Base-by-base conservation (phyloP, 2,797 vertebrate genomes). In the Trematomus bernacchii region DNA sequence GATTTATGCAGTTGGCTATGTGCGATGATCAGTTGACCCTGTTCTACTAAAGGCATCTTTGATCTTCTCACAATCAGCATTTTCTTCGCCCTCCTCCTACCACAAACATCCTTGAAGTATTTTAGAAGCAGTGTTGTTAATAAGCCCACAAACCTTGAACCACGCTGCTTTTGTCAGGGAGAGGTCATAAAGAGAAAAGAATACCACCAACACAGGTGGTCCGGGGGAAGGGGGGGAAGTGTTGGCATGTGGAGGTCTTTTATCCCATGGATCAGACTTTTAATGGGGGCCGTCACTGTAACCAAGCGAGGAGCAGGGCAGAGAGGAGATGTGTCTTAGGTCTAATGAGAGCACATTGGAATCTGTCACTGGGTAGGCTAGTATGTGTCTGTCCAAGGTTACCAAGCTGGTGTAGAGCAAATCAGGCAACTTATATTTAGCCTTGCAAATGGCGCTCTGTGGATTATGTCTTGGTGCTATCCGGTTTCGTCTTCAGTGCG, bases 341-440 rank as follows among this genome's bases (percentile, higher is more conserved):
- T 84, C 90, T 90, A 84, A 85, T 76, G 82, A 73, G 82, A 82
- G 82, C 77, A 51, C 80, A 74, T 43, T 83, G 84, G 82, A 78
- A 91, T 90, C 78, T 90, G 90, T 91, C 89, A 83, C 88, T 77
- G 81, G 73, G 79, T 60, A 79, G 73, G 82, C 76, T 80, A 63
- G 80, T 76, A 85, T 84, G 86, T 86, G 76, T 87, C 88, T 84
- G 74, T 79, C 83, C 91, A 94, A 93, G 92, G 94, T 94, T 94
- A 93, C 88, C 77, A 73, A 89, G 87, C 87, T 72, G 52, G 61
- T 74, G 84, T 92, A 86, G 83, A 91, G 89, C 91, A 91, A 92
- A 94, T 88, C 91, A 89, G 91, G 86, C 75, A 19, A 90, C 86
- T 94, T 96, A 96, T 95, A 96, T 95, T 94, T 96, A 96, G 95